Evolutionary conservation across 2,113 vertebrate species (phyloP).

Genomic region (Hydrochoerus hydrochaeris): DNA sequence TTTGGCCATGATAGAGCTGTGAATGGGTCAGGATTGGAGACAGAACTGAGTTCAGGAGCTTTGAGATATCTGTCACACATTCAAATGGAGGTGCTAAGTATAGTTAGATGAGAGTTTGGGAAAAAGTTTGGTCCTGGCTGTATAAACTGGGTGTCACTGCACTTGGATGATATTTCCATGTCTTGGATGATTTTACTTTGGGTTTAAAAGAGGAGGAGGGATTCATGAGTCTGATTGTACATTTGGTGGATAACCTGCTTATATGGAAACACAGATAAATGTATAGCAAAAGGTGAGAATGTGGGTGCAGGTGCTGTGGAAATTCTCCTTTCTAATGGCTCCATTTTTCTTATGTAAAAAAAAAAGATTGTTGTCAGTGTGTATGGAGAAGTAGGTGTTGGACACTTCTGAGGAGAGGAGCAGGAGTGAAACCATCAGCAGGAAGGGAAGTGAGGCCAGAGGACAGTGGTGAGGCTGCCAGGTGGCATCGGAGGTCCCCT

Average conservation of each 20-base stretch:
- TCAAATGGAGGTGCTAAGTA: background rate
- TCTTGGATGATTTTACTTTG: background rate
- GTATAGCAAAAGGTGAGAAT: background rate
- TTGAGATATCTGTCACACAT: too few relatives aligned
- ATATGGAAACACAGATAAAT: background rate
- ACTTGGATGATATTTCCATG: rapidly evolving
- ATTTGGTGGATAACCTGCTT: background rate
- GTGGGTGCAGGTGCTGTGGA: background rate
- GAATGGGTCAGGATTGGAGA: background rate
- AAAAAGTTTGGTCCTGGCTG: background rate
- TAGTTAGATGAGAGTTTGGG: background rate
- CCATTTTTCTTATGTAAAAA: background rate
- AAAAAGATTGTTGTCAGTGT: background rate
- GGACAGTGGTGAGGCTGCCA: too few relatives aligned
- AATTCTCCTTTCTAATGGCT: background rate
- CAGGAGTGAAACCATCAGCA: background rate
- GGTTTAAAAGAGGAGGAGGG: background rate
- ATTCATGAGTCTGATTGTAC: background rate
- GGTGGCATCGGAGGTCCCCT: too few relatives aligned
- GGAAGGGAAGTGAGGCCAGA: background rate
- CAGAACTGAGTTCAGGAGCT: background rate
- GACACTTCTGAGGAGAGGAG: background rate
- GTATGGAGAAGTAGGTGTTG: background rate
- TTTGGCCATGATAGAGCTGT: background rate
- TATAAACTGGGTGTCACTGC: background rate